phyloP scores from a whole-genome alignment of 2,888 invertebrate species.

The Mesoligia furuncula region DNA sequence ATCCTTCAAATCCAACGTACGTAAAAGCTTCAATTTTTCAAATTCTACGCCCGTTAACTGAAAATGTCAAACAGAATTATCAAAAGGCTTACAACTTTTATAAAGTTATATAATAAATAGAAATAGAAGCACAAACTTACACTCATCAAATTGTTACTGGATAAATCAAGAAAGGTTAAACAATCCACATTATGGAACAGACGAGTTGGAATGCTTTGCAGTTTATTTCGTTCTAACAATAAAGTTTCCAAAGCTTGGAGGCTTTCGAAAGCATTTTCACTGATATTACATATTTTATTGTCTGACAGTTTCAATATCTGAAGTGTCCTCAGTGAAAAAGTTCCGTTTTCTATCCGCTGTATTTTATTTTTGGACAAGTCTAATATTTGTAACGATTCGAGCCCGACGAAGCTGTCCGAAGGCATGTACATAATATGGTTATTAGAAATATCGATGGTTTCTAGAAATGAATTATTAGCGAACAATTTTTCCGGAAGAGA shows the following conservation, averaged over 20 bases:
- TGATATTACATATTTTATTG: conserved; percentile 91
- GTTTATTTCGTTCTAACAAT: conserved; percentile 89
- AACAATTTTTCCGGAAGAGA: conserved; percentile 91
- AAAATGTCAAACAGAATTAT: conserved; percentile 63
- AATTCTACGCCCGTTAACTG: conserved; percentile 91
- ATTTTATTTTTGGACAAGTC: conserved; percentile 93
- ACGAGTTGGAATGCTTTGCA: conserved; percentile 85
- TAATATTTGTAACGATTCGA: conserved; percentile 91
- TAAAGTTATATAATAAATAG: neutral
- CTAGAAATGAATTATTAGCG: conserved; percentile 89
- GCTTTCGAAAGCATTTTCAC: conserved; percentile 89
- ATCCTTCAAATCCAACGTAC: conserved; percentile 92
- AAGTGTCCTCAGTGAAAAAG: conserved; percentile 90
- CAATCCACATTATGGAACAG: conserved; percentile 87
- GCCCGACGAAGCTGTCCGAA: conserved; percentile 89
- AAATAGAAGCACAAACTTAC: conserved; percentile 75
- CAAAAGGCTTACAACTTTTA: neutral
- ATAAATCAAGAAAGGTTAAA: conserved; percentile 89
- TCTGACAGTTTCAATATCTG: conserved; percentile 92
- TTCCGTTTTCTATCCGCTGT: conserved; percentile 89
- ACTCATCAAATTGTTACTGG: conserved; percentile 88
- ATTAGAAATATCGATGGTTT: conserved; percentile 92
- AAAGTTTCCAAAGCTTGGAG: conserved; percentile 89
- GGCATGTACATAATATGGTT: conserved; percentile 91
- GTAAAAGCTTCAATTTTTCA: conserved; percentile 87